Evolutionary conservation across 2,888 invertebrate species (phyloP), one percentile per base, ranked within the genome.

Genomic region (Chrysolina haemoptera): DNA sequence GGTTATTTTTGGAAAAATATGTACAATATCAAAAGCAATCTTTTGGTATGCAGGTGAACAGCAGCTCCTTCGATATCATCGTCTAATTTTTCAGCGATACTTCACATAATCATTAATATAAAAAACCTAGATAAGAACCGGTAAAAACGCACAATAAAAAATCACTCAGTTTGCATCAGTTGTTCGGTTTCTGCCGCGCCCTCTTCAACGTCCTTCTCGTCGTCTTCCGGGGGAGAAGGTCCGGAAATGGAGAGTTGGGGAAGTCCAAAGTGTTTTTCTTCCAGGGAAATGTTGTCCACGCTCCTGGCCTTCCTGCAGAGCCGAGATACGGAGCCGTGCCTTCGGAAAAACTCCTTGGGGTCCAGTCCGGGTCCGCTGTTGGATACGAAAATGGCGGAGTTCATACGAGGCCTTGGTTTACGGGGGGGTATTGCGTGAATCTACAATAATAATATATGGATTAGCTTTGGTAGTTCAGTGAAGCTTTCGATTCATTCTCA

Each of bases 301-400:
- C 93, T 93, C 84, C 94, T 92, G 80, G 95, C 94, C 88, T 95
- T 95, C 48, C 95, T 91, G 86, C 95, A 95, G 72, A 95, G 89
- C 81, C 92, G 92, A 70, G 95, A 95, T 83, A 94, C 94, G 16
- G 94, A 94, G 40, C 95, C 95, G 85, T 95, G 94, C 72, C 95
- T 90, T 68, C 94, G 90, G 83, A 95, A 89, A 85, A 95, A 95
- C 88, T 95, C 95, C 83, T 94, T 92, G 76, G 94, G 94, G 84
- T 95, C 94, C 85, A 95, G 94, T 35, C 93, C 93, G 41, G 92
- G 90, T 0, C 93, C 93, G 82, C 93, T 93, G 78, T 93, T 93
- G 68, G 94, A 94, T 75, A 95, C 93, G 88, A 95, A 95, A 84
- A 95, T 95, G 81, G 95, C 96, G 75, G 95, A 95, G 87, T 95